Evolutionary conservation across 2,113 vertebrate species (phyloP).

Genomic region (Tachuris rubrigastra): DNA sequence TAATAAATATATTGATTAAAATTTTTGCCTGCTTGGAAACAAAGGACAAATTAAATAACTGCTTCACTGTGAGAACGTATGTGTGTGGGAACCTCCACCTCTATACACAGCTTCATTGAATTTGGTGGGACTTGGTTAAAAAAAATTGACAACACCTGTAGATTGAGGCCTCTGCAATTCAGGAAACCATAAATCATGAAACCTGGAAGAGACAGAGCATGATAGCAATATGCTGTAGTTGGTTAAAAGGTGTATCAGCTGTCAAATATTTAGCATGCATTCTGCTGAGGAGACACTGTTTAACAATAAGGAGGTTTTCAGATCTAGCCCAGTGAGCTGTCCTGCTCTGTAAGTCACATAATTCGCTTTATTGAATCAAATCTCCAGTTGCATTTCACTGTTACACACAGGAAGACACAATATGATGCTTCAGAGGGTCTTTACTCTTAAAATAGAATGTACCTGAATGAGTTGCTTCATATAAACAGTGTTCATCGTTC

Average conservation of each 20-base stretch:
- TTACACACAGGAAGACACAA: not conserved
- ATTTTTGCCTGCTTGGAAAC: conserved; percentile 2
- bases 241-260: not conserved
- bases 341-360: not conserved
- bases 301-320: not conserved
- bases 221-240: not conserved
- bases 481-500: not conserved
- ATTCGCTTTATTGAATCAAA: not conserved
- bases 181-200: not conserved
- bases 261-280: not conserved
- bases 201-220: not conserved
- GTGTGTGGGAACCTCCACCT: not conserved
- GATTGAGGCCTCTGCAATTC: not conserved
- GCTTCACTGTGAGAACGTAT: not conserved
- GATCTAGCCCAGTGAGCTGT: not conserved
- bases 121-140: not conserved
- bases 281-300: not conserved
- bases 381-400: not conserved
- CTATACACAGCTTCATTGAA: not conserved
- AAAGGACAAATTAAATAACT: not conserved
- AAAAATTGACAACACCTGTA: not conserved
- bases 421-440: not conserved
- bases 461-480: not conserved
- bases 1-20: conserved; percentile 18
- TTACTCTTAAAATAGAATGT: not conserved